These are phyloP conservation scores for Corythornis vintsioides DNA, from an alignment of 2,113 vertebrate species.

Conservation along the genomic window DNA sequence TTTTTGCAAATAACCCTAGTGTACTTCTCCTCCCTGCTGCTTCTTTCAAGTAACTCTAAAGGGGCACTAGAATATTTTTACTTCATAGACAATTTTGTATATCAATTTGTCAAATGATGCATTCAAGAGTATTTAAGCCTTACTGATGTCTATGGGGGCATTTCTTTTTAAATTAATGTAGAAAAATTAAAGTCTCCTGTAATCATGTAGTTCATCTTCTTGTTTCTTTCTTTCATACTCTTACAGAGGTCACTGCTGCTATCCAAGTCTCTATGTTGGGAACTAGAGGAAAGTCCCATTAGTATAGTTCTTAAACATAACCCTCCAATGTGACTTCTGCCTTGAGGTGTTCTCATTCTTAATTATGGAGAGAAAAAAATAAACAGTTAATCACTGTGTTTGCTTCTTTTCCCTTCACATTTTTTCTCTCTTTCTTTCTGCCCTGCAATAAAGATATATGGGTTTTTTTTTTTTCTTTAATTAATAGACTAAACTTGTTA, in stretches of 20 bases:
- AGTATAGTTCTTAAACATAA: neutral
- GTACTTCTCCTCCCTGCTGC: neutral
- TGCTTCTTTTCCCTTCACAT: neutral
- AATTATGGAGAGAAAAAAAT: neutral
- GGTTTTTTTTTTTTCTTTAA: neutral
- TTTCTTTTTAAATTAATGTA: neutral
- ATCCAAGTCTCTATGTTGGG: neutral
- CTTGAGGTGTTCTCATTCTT: neutral
- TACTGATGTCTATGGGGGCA: neutral
- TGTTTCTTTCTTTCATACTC: neutral
- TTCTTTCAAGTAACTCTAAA: neutral
- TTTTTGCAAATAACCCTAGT: neutral
- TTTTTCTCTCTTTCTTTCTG: neutral
- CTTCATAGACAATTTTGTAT: neutral
- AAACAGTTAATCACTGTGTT: neutral
- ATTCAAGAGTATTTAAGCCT: neutral
- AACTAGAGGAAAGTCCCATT: neutral
- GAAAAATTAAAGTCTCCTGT: neutral
- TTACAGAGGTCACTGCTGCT: neutral
- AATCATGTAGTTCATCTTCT: rapidly evolving
- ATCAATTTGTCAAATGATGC: neutral
- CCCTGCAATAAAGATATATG: neutral
- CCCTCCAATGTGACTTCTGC: neutral
- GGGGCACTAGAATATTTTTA: neutral
- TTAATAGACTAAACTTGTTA: neutral